phyloP scores from a whole-genome alignment of 35 echinoderm and acorn worm genomes.

The Apostichopus parvimensis region DNA sequence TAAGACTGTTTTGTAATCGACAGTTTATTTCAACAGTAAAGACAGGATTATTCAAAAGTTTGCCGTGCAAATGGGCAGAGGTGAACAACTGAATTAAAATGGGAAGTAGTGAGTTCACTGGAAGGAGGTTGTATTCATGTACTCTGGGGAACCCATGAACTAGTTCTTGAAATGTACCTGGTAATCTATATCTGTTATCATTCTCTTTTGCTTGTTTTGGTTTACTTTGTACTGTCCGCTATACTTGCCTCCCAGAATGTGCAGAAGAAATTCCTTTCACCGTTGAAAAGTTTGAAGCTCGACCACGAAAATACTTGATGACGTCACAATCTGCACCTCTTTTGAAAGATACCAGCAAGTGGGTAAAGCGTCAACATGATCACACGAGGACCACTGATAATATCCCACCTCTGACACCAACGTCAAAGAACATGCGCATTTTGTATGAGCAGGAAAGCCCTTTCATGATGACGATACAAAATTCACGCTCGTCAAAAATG shows the following conservation, averaged over 20 bases:
- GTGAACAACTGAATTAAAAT: too few species aligned
- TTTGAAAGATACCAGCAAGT: not conserved
- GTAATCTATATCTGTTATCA: too few species aligned
- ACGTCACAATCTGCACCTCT: constrained; percentile 8
- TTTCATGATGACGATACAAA: not conserved
- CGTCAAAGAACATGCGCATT: not conserved
- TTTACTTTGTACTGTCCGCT: not conserved
- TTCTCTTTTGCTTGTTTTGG: too few species aligned
- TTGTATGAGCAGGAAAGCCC: not conserved
- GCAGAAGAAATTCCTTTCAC: not conserved
- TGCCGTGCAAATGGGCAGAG: too few species aligned
- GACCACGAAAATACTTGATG: not conserved
- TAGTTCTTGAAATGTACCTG: too few species aligned
- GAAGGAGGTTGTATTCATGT: too few species aligned
- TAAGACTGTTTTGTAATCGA: too few species aligned
- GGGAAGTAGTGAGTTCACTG: too few species aligned
- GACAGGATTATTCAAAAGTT: too few species aligned
- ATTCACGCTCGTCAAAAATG: not conserved
- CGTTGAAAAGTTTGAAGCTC: not conserved
- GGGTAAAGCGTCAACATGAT: not conserved
- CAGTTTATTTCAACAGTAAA: too few species aligned
- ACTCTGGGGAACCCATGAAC: too few species aligned
- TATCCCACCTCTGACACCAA: not conserved
- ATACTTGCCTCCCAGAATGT: too few species aligned
- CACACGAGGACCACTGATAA: not conserved